Percentiles rank a stretch among this genome's conserved stretches.
Conservation (phyloP, 2,797 vertebrate genomes). For the Enteromius trimaculatus region DNA sequence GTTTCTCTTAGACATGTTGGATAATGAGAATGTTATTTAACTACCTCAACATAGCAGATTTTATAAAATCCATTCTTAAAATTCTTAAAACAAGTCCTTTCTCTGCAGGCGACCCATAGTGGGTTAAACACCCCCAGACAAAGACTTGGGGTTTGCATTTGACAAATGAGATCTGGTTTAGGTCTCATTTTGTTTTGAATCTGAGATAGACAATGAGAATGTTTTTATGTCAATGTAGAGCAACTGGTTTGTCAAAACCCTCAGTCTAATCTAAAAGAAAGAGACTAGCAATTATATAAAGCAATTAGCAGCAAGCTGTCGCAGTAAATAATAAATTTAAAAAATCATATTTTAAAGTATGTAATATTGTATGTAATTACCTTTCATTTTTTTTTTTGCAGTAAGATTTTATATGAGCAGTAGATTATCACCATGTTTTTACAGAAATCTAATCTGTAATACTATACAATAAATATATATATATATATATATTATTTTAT, state of each 20-base stretch:
- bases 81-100: background rate
- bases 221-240: constrained; percentile 44
- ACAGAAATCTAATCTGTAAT: background rate
- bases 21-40: constrained; percentile 3
- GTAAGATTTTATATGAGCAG: background rate
- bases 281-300: background rate
- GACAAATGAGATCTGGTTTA: background rate
- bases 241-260: constrained; percentile 64
- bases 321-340: background rate
- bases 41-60: background rate
- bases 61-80: background rate
- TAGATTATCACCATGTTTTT: background rate
- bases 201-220: constrained; percentile 6
- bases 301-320: background rate
- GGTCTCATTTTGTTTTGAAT: constrained; percentile 41
- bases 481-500: no score
- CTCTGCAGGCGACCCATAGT: background rate
- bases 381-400: background rate
- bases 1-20: background rate
- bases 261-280: background rate
- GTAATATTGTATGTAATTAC: background rate
- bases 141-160: background rate
- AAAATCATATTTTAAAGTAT: background rate
- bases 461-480: no score
- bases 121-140: background rate